Percentiles rank a stretch among this genome's conserved stretches.
Conservation (phyloP, 1,140 invertebrate species). For the Copidosoma floridanum region DNA sequence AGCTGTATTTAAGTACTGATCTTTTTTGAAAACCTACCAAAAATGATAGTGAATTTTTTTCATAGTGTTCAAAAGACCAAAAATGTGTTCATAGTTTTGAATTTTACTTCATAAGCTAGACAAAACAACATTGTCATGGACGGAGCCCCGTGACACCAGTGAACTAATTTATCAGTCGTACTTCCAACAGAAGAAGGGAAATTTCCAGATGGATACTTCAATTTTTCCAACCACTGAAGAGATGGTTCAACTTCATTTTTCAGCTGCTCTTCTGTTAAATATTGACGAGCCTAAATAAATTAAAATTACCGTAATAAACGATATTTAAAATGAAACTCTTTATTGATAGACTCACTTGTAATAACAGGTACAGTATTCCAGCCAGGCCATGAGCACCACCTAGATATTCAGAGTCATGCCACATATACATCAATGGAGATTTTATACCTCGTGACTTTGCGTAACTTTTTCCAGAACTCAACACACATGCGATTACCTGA, state of each 20-base stretch:
- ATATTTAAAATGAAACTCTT: constrained; percentile 3
- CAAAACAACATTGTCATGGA: constrained; percentile 78
- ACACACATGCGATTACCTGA: constrained; percentile 65
- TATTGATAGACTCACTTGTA: constrained; percentile 63
- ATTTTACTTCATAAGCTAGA: constrained; percentile 71
- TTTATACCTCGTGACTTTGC: constrained; percentile 53
- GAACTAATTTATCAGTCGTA: constrained; percentile 74
- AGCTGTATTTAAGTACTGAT: constrained; percentile 74
- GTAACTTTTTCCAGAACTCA: constrained; percentile 67
- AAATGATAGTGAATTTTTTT: background rate
- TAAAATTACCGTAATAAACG: background rate
- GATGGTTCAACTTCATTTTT: constrained; percentile 61
- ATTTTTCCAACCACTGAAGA: constrained; percentile 64
- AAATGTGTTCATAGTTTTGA: too few species aligned
- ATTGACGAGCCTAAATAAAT: constrained; percentile 57
- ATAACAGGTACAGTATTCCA: constrained; percentile 80
- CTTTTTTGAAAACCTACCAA: constrained; percentile 68
- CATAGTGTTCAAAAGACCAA: background rate
- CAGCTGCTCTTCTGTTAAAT: constrained; percentile 60
- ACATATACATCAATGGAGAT: constrained; percentile 76
- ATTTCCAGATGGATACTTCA: constrained; percentile 75
- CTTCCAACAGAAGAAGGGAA: constrained; percentile 79
- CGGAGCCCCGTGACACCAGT: constrained; percentile 95
- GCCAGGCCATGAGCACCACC: constrained; percentile 85
- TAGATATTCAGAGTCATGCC: constrained; percentile 85